Base-by-base conservation (phyloP, 2,797 vertebrate species). In the Acanthurus leucopareius region DNA sequence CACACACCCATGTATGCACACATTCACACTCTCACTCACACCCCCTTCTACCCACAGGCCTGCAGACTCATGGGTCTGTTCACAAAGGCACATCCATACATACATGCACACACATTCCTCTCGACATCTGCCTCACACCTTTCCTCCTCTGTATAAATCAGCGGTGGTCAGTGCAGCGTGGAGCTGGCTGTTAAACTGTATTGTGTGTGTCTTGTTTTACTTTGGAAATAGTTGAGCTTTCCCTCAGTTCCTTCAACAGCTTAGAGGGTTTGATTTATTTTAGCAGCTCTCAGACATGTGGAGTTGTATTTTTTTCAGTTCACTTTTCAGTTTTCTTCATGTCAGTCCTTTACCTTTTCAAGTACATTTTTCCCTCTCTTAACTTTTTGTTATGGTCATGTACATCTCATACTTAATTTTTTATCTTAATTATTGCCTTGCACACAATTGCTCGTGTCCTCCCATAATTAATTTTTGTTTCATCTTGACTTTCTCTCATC, bases 151-250 rank as follows among this genome's bases (percentile, higher is more conserved):
- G 2, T 80, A 81, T 81, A 85, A 88, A 87, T 84, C 78, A 83
- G 59, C 6, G 22, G 69, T 44, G 71, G 61, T 44, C 25, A 20
- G 10, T 69, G 77, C 6, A 48, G 82, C 73, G 70, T 62, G 73
- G 15, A 86, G 47, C 63, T 80, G 77, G 75, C 51, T 80, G 69
- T 80, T 83, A 79, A 82, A 86, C 28, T 85, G 74, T 73, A 86
- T 63, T 60, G 48, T 66, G 16, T 78, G 16, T 78, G 71, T 79
- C 51, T 80, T 28, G 19, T 83, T 79, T 80, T 51, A 77, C 45
- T 79, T 65, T 69, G 59, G 35, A 77, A 64, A 77, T 81, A 70
- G 83, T 77, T 82, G 22, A 3, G n/a, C 51, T 73, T 53, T 76
- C 60, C 64, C 2, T 54, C 19, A 14, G 16, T 60, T 67, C 76